Evolutionary conservation across 2,797 vertebrate species (phyloP), one percentile per base, ranked within the genome.

Genomic region (Ambastaia sidthimunki): DNA sequence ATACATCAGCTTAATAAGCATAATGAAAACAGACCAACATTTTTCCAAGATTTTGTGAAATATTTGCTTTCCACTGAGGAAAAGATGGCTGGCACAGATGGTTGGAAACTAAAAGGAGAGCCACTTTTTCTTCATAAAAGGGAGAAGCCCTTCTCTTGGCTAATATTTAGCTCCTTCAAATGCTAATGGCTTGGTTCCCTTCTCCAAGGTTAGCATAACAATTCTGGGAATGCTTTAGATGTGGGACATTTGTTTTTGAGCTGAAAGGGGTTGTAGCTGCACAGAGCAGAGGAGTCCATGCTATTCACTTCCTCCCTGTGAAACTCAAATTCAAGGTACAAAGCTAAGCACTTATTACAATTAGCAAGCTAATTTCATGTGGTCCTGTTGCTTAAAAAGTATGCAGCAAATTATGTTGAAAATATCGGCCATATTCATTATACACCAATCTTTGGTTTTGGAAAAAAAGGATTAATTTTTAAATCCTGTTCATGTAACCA

Each of bases 81-180:
- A 92, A 91, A 89, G 92, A 90, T 91, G 67, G 93, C 91, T 91
- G 91, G 91, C 96, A 96, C 96, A 97, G 96, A 98, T 97, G 97
- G 96, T 95, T 90, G 85, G 91, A 93, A 92, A 93, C 93, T 93
- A 93, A 94, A 91, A 94, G 94, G 93, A 93, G 87, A 83, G 91
- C 86, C 93, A 94, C 93, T 96, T 96, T 75, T 82, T 72, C 74
- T 78, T 97, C 96, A 97, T 96, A 97, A 97, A 95, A 95, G 88
- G 86, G 95, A 93, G 92, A 91, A 90, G 95, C 96, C 95, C 96
- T 94, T 97, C 97, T 96, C 95, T 96, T 95, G 94, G 95, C 96
- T 96, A 96, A 98, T 97, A 98, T 98, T 97, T 97, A 96, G 96
- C 94, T 97, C 96, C 97, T 98, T 98, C 96, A 99, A 97, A 98